Percentiles rank a stretch among this genome's conserved stretches.
phyloP scores from a whole-genome alignment of 2,113 vertebrate genomes.

The Nematolebias whitei region DNA sequence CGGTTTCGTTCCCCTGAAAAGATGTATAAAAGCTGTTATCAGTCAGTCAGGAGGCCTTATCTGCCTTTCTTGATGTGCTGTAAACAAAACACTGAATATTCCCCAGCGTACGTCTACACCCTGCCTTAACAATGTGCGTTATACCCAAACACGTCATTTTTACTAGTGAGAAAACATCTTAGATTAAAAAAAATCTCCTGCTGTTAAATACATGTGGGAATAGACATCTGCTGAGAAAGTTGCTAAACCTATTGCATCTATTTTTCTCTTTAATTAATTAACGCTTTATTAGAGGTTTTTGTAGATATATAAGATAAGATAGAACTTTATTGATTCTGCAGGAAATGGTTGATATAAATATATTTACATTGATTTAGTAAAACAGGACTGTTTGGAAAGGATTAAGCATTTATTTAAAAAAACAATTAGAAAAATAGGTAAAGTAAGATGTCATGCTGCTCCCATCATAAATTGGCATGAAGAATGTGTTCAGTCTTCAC shows the following conservation, averaged over 20 bases:
- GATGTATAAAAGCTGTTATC: neutral
- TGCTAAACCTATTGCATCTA: too few species aligned
- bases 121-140: neutral
- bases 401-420: too few species aligned
- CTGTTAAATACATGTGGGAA: neutral
- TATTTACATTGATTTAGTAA: neutral
- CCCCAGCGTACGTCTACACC: neutral
- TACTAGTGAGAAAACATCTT: neutral
- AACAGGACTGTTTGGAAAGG: too few species aligned
- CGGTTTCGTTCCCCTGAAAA: neutral
- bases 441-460: neutral
- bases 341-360: too few species aligned
- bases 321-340: too few species aligned
- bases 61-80: neutral
- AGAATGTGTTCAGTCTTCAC: neutral
- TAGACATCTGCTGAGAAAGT: neutral
- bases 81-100: neutral
- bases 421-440: neutral
- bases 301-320: too few species aligned
- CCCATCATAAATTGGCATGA: neutral
- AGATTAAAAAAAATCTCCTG: neutral
- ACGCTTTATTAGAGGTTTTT: too few species aligned
- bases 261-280: neutral
- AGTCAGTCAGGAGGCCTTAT: neutral
- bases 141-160: neutral